Conservation (phyloP, 2,888 invertebrate species). For the Parapristionchus giblindavisi region DNA sequence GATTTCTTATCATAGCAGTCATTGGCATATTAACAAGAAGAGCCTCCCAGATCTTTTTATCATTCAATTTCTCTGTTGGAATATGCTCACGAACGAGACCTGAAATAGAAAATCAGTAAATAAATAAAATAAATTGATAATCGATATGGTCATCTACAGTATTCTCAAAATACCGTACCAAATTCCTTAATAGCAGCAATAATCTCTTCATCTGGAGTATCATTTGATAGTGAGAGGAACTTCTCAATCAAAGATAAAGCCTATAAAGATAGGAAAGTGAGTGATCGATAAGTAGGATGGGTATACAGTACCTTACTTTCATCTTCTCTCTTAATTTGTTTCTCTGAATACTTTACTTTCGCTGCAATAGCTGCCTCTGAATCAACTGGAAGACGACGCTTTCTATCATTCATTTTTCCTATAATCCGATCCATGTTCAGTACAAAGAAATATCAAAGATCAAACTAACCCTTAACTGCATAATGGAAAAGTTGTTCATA, state of each 20-base stretch:
- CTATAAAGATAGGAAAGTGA: conserved; percentile 36
- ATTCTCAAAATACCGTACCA: conserved; percentile 29
- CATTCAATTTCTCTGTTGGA: conserved; percentile 78
- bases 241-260: conserved; percentile 54
- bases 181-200: conserved; percentile 47
- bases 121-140: conserved; percentile 25
- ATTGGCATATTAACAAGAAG: conserved; percentile 70
- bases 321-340: conserved; percentile 46
- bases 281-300: not conserved
- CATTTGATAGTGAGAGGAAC: conserved; percentile 47
- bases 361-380: conserved; percentile 38
- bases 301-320: conserved; percentile 42
- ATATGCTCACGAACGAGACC: conserved; percentile 78
- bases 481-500: conserved; percentile 60
- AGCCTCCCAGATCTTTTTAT: conserved; percentile 69
- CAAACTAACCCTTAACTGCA: conserved; percentile 50
- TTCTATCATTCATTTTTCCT: conserved; percentile 30
- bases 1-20: conserved; percentile 71
- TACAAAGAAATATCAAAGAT: not conserved
- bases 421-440: too few relatives aligned
- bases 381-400: conserved; percentile 30
- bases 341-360: conserved; percentile 40
- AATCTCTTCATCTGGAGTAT: conserved; percentile 44
- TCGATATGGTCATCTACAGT: conserved; percentile 6
- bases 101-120: conserved; percentile 31